Conservation (phyloP, 2,113 vertebrate species). For the Tichodroma muraria region DNA sequence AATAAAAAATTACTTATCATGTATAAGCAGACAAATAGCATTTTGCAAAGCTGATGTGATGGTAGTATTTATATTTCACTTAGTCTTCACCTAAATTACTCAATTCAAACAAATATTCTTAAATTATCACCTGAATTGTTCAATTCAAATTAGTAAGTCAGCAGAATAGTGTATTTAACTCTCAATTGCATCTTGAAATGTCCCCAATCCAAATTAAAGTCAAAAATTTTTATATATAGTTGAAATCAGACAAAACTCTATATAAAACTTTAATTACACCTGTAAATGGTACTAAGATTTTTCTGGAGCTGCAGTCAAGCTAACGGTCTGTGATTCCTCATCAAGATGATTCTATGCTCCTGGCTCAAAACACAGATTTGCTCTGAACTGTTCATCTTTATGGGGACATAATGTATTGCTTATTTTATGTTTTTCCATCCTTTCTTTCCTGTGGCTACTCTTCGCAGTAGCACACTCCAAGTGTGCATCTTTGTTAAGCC, state of each 20-base stretch:
- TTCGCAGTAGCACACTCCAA: neutral
- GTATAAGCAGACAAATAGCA: neutral
- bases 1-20: neutral
- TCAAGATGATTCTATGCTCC: neutral
- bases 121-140: neutral
- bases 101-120: neutral
- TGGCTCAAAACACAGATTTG: neutral
- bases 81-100: neutral
- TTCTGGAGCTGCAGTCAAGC: neutral
- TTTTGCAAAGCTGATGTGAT: neutral
- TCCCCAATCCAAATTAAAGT: neutral
- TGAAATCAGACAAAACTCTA: neutral
- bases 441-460: neutral
- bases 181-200: neutral
- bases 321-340: neutral
- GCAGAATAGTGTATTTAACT: neutral
- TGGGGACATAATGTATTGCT: rapidly evolving
- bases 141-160: neutral
- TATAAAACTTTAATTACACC: neutral
- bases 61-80: neutral
- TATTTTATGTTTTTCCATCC: neutral
- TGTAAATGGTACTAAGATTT: neutral
- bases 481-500: neutral
- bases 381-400: neutral
- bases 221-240: neutral